Evolutionary conservation across 2,888 invertebrate species (phyloP).

Genomic region (Microctonus brassicae): DNA sequence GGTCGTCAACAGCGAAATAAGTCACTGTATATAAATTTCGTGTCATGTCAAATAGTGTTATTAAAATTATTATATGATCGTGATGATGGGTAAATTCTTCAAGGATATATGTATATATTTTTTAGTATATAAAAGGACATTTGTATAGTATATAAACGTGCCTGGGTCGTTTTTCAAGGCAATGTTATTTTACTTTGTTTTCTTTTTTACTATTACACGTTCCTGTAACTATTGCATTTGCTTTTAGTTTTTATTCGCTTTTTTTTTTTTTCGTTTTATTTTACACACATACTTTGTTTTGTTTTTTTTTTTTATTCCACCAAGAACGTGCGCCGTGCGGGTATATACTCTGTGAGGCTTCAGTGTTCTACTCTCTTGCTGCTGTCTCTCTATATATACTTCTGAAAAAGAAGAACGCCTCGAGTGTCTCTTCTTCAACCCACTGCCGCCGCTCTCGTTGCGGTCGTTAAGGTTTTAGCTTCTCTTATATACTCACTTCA

Average conservation of each 20-base stretch:
- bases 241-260: neutral
- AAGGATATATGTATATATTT: neutral
- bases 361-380: slow-evolving; percentile 17
- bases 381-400: slow-evolving; percentile 4
- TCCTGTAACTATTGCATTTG: neutral
- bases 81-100: neutral
- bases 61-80: slow-evolving; percentile 27
- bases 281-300: neutral
- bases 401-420: slow-evolving; percentile 32
- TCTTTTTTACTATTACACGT: neutral
- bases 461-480: slow-evolving; percentile 33
- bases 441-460: slow-evolving; percentile 26
- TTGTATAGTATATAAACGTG: neutral
- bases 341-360: neutral
- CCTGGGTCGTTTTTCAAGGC: neutral
- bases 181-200: neutral
- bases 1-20: slow-evolving; percentile 16
- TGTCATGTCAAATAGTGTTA: slow-evolving; percentile 11
- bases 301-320: slow-evolving; percentile 16
- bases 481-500: slow-evolving; percentile 28
- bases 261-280: neutral
- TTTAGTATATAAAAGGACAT: neutral
- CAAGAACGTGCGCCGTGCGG: neutral
- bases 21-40: slow-evolving; percentile 7
- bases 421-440: slow-evolving; percentile 34